Conservation (phyloP, 2,113 vertebrate species). For the Pollimyrus isidori region DNA sequence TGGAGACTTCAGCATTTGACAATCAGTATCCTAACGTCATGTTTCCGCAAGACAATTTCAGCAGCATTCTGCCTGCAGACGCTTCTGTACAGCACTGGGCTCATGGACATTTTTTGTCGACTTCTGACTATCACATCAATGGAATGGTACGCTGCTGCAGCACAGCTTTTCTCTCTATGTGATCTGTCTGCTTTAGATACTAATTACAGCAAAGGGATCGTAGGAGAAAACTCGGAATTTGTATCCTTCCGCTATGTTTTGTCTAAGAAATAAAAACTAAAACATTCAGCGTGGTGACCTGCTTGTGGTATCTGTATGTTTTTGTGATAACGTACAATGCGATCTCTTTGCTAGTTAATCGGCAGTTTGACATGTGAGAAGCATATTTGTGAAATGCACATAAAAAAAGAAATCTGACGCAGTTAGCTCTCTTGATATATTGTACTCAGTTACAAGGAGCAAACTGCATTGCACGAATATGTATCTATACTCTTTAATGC, state of each 20-base stretch:
- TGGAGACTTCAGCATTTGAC: conserved; percentile 51
- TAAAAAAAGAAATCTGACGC: not conserved
- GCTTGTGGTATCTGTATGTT: not conserved
- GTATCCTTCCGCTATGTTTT: not conserved
- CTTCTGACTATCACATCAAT: conserved; percentile 63
- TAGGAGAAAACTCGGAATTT: not conserved
- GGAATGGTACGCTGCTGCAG: conserved; percentile 66
- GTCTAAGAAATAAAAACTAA: not conserved
- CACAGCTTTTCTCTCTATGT: not conserved
- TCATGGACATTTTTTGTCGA: conserved; percentile 58
- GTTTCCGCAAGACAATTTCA: conserved; percentile 52
- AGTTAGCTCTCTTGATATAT: not conserved
- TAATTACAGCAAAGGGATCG: not conserved
- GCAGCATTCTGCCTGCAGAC: conserved; percentile 36
- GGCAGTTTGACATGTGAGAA: not conserved
- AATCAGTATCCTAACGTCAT: conserved; percentile 63
- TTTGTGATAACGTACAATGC: not conserved
- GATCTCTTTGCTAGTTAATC: not conserved
- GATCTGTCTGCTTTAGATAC: not conserved
- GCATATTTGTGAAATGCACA: not conserved
- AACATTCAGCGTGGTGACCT: not conserved
- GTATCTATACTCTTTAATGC: not conserved
- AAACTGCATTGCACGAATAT: not conserved
- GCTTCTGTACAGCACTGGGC: conserved; percentile 47
- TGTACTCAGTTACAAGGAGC: not conserved